Evolutionary conservation across 2,888 invertebrate species (phyloP).

Genomic region (Drosophila nr. perissopoda): DNA sequence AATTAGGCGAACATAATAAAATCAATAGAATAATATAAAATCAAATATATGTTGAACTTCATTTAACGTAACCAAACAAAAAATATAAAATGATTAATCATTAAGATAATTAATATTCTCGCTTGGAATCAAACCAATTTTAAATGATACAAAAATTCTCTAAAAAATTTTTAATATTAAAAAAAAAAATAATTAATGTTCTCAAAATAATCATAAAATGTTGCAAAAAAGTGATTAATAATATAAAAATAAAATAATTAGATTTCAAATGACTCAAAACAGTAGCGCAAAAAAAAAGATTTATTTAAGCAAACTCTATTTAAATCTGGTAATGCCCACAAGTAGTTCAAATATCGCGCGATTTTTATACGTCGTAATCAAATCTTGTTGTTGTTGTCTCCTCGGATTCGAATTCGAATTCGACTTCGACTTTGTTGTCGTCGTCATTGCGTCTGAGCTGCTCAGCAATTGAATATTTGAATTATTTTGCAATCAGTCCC

Average conservation of each 20-base stretch:
- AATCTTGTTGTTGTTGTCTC: conserved; percentile 42
- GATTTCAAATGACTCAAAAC: background rate
- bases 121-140: background rate
- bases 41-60: background rate
- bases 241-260: background rate
- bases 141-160: background rate
- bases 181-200: background rate
- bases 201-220: background rate
- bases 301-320: background rate
- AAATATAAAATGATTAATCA: background rate
- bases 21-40: background rate
- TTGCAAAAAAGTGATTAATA: background rate
- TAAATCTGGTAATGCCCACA: background rate
- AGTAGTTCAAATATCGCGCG: conserved; percentile 29
- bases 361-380: conserved; percentile 56
- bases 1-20: background rate
- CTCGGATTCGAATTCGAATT: conserved; percentile 17
- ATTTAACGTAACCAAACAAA: background rate
- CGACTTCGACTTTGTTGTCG: conserved; percentile 47
- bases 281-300: background rate
- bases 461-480: conserved; percentile 73
- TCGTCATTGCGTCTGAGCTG: conserved; percentile 78
- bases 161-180: background rate
- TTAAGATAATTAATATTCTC: background rate
- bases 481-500: conserved; percentile 74